Conservation (phyloP, 1,140 invertebrate species). For the Brachionus manjavacas region DNA sequence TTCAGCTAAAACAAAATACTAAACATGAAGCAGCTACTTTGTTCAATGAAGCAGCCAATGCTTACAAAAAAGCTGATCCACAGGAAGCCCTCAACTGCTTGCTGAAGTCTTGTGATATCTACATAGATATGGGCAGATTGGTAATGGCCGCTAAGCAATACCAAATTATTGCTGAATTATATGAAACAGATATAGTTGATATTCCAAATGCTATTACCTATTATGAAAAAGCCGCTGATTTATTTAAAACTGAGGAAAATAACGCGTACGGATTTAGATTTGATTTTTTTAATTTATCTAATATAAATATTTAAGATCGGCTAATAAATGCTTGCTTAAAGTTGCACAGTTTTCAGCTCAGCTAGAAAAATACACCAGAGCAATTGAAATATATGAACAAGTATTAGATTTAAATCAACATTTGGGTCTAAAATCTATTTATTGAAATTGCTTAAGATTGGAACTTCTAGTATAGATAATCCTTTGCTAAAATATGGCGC, state of each 20-base stretch:
- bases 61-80: constrained; percentile 36
- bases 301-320: not conserved
- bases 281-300: not conserved
- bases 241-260: constrained; percentile 41
- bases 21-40: constrained; percentile 38
- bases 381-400: constrained; percentile 42
- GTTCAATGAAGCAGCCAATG: constrained; percentile 41
- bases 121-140: constrained; percentile 41
- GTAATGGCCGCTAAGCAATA: constrained; percentile 41
- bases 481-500: constrained; percentile 37
- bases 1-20: constrained; percentile 40
- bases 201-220: constrained; percentile 26
- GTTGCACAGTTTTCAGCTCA: constrained; percentile 38
- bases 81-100: constrained; percentile 38
- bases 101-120: constrained; percentile 39
- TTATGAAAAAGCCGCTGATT: constrained; percentile 41
- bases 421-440: not conserved
- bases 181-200: constrained; percentile 35
- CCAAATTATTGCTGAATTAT: constrained; percentile 27
- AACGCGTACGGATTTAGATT: constrained; percentile 28
- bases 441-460: not conserved
- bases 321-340: constrained; percentile 42
- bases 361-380: constrained; percentile 28
- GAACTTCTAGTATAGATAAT: constrained; percentile 40
- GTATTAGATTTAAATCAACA: not conserved